Percentiles rank a stretch among this genome's conserved stretches.
Evolutionary conservation across 2,113 vertebrate genomes (phyloP).

Genomic region (Melanocharis versteri): DNA sequence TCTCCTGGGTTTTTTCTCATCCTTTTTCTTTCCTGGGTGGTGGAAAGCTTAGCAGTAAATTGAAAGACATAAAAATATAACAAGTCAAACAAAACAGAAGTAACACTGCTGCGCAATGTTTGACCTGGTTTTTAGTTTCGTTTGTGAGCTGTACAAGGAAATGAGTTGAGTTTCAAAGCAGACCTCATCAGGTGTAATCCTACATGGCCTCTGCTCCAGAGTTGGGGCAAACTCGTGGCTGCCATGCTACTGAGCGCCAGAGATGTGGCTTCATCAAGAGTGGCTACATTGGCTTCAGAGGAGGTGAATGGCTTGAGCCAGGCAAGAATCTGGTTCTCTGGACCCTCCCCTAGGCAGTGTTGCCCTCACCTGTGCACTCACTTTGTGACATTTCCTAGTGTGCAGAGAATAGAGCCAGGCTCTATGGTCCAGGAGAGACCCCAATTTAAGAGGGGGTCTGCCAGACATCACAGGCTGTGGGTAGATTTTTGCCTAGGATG

Average conservation of each 20-base stretch:
- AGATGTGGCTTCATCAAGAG: neutral
- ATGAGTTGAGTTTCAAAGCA: neutral
- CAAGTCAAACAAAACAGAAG: neutral
- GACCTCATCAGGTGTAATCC: neutral
- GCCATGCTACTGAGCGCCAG: neutral
- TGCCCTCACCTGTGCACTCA: rapidly evolving
- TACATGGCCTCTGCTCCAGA: neutral
- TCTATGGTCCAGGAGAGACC: neutral
- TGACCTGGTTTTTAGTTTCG: constrained; percentile 7
- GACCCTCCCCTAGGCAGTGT: neutral
- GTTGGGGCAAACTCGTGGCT: neutral
- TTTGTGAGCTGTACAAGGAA: neutral
- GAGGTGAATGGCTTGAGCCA: neutral
- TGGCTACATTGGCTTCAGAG: neutral
- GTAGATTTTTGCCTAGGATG: neutral
- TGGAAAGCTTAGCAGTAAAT: neutral
- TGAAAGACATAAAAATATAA: neutral
- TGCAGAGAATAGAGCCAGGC: neutral
- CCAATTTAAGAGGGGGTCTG: neutral
- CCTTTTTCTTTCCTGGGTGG: neutral
- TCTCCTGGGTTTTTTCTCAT: neutral
- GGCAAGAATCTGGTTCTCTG: neutral
- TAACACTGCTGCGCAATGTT: neutral
- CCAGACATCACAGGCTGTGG: neutral
- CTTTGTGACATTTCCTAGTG: neutral